These are phyloP conservation scores for Drosophila varians DNA, from an alignment of 1,140 invertebrate genomes.

Conservation along the genomic window DNA sequence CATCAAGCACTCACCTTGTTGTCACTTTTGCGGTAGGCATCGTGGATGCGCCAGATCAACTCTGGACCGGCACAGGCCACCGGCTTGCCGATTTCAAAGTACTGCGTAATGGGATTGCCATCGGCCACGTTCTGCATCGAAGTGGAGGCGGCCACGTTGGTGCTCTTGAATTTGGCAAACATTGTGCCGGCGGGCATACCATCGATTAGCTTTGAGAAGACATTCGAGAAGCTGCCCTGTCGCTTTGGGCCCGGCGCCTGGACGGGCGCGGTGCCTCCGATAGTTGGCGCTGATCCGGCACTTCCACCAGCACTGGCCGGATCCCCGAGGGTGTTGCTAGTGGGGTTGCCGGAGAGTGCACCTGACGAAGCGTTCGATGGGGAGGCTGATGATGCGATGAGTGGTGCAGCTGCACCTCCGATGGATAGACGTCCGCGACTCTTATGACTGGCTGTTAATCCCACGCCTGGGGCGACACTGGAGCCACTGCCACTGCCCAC, in stretches of 20 bases:
- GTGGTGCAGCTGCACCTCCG: constrained; percentile 45
- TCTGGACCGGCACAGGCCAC: constrained; percentile 95
- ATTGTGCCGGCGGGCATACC: constrained; percentile 86
- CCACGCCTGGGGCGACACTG: constrained; percentile 12
- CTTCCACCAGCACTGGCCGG: constrained; percentile 8
- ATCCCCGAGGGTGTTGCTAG: not conserved
- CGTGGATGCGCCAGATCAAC: constrained; percentile 96
- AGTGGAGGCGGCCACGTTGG: constrained; percentile 83
- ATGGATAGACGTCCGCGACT: constrained; percentile 30
- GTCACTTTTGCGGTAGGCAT: constrained; percentile 94
- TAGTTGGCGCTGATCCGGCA: constrained; percentile 64
- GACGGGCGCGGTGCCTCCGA: constrained; percentile 36
- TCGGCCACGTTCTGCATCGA: constrained; percentile 87
- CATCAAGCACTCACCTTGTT: constrained; percentile 90
- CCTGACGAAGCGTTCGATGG: constrained; percentile 1
- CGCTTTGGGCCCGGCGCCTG: constrained; percentile 61
- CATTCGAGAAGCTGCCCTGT: constrained; percentile 82
- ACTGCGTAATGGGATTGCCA: constrained; percentile 93
- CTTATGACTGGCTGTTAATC: constrained; percentile 17
- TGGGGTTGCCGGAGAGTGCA: not conserved
- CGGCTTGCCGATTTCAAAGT: constrained; percentile 95
- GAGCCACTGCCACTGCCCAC: constrained; percentile 2
- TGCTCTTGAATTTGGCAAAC: constrained; percentile 91
- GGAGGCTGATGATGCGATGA: constrained; percentile 26
- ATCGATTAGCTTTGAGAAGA: constrained; percentile 83